These are phyloP conservation scores for Grammomys dolichurus DNA, from an alignment of 2,113 vertebrate genomes.

Conservation along the genomic window DNA sequence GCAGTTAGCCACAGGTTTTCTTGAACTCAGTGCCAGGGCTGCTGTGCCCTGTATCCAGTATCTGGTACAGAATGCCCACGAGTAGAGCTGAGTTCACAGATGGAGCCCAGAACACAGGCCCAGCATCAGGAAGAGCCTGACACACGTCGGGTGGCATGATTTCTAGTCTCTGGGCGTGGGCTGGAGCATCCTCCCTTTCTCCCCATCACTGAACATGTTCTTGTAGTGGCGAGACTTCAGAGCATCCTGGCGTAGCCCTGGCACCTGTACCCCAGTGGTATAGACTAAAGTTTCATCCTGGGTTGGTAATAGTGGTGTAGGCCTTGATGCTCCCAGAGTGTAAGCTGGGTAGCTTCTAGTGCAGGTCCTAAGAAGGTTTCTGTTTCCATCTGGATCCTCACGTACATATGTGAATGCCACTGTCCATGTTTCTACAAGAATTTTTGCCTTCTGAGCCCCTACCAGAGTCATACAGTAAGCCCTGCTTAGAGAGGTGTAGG, in stretches of 20 bases:
- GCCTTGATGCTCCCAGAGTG: background rate
- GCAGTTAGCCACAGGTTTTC: background rate
- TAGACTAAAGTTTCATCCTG: background rate
- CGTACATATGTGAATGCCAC: background rate
- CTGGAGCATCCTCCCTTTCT: background rate
- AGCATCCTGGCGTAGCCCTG: background rate
- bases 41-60: background rate
- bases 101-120: background rate
- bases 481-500: background rate
- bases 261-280: no score
- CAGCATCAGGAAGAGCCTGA: background rate
- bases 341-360: background rate
- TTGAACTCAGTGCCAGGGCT: background rate
- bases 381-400: background rate
- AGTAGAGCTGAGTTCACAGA: background rate
- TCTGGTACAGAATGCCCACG: background rate
- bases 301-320: background rate
- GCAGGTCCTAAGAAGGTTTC: background rate
- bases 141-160: background rate
- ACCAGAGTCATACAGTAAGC: no score
- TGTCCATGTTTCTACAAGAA: background rate
- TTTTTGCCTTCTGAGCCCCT: background rate
- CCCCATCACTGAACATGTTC: background rate
- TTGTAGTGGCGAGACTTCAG: background rate
- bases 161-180: background rate